A percentile compares a stretch with the other conserved stretches of the same genome.
Evolutionary conservation across 2,797 vertebrate species (phyloP).

Genomic region (Capromys pilorides): DNA sequence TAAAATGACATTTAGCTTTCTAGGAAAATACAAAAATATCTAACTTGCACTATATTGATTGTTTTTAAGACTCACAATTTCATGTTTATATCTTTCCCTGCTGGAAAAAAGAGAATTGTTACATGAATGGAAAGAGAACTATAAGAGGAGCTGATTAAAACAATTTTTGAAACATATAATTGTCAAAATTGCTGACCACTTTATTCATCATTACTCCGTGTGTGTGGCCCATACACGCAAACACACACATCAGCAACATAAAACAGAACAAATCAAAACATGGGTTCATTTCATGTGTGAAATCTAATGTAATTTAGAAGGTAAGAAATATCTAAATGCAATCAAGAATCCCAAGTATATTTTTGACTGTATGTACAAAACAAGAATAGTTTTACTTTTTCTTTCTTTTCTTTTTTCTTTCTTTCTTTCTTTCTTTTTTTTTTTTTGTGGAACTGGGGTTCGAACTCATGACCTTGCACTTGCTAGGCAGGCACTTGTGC

Average conservation of each 20-base stretch:
- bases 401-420: no score
- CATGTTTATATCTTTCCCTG: background rate
- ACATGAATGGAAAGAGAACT: background rate
- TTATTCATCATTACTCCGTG: background rate
- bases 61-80: background rate
- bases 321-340: background rate
- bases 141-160: conserved; percentile 35
- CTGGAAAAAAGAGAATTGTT: background rate
- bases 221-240: background rate
- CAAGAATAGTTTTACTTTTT: no score
- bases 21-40: background rate
- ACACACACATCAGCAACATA: background rate
- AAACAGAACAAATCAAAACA: conserved; percentile 1
- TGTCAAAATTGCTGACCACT: background rate
- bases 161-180: background rate
- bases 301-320: background rate
- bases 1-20: background rate
- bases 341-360: background rate
- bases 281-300: background rate
- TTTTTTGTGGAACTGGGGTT: no score
- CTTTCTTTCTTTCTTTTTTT: no score
- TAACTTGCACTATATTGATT: background rate
- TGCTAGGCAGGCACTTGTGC: no score
- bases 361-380: background rate
- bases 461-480: no score